Evolutionary conservation across 2,888 invertebrate genomes (phyloP).

Genomic region (Lepidocyrtoides sp.): DNA sequence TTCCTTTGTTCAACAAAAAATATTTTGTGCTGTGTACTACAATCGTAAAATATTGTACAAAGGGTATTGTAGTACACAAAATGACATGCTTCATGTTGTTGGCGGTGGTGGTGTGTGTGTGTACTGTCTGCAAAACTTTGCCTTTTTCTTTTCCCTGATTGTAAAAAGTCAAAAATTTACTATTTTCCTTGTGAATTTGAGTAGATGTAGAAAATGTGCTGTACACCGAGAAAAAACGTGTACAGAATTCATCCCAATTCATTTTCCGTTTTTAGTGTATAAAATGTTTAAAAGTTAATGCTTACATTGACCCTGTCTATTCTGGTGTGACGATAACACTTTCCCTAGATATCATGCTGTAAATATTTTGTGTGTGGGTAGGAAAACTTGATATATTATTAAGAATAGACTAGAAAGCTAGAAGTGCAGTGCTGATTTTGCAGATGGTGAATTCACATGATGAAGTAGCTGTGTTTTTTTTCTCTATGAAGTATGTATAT

Average conservation of each 20-base stretch:
- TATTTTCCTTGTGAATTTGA: neutral
- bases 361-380: neutral
- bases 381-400: neutral
- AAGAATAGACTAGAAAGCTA: neutral
- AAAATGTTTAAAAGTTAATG: neutral
- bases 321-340: neutral
- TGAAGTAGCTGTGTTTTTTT: neutral
- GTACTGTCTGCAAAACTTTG: slow-evolving; percentile 14
- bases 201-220: neutral
- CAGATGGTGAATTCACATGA: slow-evolving; percentile 36
- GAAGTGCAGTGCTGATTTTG: neutral
- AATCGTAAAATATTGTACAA: neutral
- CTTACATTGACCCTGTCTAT: slow-evolving; percentile 26
- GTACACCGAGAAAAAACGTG: neutral
- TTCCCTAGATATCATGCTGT: slow-evolving; percentile 15
- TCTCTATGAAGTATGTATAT: neutral
- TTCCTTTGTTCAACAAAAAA: too few species aligned
- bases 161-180: neutral
- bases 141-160: neutral
- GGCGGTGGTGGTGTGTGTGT: too few species aligned
- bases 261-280: neutral
- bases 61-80: neutral
- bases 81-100: neutral
- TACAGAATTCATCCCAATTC: neutral
- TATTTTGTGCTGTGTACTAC: neutral